Evolutionary conservation across 2,797 vertebrate genomes (phyloP).

Genomic region (Myotis myotis): DNA sequence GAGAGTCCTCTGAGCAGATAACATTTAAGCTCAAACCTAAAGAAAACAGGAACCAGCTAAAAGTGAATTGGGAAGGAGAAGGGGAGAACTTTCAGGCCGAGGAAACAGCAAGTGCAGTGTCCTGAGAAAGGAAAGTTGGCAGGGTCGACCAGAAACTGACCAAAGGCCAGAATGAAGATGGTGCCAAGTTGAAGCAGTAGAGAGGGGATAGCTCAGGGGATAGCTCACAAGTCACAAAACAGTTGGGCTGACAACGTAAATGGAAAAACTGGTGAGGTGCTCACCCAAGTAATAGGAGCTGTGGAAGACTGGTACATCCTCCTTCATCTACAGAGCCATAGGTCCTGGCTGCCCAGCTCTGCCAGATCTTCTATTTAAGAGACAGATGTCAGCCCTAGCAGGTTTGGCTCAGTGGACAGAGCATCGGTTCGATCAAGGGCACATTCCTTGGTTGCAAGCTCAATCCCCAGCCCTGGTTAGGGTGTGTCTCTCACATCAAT

Average conservation of each 20-base stretch:
- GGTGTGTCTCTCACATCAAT: too few relatives aligned
- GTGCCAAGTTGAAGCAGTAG: background rate
- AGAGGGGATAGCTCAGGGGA: background rate
- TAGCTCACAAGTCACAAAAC: background rate
- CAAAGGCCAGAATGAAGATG: background rate
- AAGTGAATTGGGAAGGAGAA: background rate
- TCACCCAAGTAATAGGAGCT: background rate
- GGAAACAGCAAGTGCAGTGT: background rate
- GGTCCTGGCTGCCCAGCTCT: background rate
- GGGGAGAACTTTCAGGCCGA: background rate
- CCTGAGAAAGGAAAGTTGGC: background rate
- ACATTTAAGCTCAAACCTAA: conserved; percentile 12
- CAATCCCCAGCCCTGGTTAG: too few relatives aligned
- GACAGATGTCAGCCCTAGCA: background rate
- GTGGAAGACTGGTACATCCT: background rate
- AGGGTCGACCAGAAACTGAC: background rate
- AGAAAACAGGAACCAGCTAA: background rate
- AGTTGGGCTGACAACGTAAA: background rate
- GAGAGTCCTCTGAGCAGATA: background rate
- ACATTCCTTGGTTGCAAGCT: too few relatives aligned
- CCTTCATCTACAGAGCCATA: background rate
- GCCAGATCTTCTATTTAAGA: background rate
- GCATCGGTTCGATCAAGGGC: too few relatives aligned
- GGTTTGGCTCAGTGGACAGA: too few relatives aligned
- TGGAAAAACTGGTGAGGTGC: background rate